These are phyloP conservation scores for Disparrhopalites patrizii DNA, from an alignment of 2,888 invertebrate species.

Conservation along the genomic window DNA sequence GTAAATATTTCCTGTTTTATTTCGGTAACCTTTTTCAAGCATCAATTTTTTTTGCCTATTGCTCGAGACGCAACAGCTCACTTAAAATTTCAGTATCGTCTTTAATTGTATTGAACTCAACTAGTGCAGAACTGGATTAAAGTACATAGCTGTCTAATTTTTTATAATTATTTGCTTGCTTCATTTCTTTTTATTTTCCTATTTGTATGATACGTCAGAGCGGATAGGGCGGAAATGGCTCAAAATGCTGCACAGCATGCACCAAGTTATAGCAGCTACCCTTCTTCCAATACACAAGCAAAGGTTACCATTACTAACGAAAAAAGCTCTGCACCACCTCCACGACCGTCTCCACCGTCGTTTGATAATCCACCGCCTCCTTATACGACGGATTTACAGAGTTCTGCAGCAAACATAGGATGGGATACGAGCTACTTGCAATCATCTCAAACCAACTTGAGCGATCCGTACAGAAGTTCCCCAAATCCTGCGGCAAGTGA, in stretches of 20 bases:
- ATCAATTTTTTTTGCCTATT: too few relatives aligned
- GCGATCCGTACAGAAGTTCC: slow-evolving; percentile 17
- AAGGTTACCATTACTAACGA: slow-evolving; percentile 23
- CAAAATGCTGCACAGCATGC: slow-evolving; percentile 39
- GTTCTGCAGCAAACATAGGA: slow-evolving; percentile 15
- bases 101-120: too few relatives aligned
- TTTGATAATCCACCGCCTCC: slow-evolving; percentile 41
- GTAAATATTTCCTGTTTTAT: too few relatives aligned
- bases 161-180: slow-evolving; percentile 11
- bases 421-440: slow-evolving; percentile 42
- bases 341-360: slow-evolving; percentile 9
- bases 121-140: too few relatives aligned
- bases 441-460: slow-evolving; percentile 25
- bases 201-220: slow-evolving; percentile 32
- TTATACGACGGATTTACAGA: not conserved
- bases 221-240: slow-evolving; percentile 48
- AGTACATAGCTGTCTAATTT: not conserved
- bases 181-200: slow-evolving; percentile 23
- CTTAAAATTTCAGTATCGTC: too few relatives aligned
- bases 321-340: slow-evolving; percentile 16
- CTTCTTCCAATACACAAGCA: not conserved
- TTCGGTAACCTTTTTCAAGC: too few relatives aligned
- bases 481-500: slow-evolving; percentile 23
- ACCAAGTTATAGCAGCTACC: not conserved
- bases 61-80: too few relatives aligned